phyloP scores from a whole-genome alignment of 1,140 invertebrate genomes.

The Zophobas morio region DNA sequence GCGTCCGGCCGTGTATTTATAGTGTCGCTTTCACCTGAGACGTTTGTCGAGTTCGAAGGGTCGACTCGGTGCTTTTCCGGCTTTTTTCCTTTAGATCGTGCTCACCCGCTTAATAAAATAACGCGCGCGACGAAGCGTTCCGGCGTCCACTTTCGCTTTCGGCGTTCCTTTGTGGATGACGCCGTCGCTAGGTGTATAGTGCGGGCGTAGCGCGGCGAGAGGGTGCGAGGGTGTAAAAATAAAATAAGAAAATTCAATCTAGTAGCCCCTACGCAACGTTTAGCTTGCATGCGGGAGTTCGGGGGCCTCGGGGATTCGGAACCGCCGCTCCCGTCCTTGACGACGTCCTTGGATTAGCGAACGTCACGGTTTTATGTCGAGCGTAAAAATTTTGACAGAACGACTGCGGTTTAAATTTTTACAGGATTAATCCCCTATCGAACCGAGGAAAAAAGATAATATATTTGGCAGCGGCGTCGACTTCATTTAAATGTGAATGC shows the following conservation, averaged over 20 bases:
- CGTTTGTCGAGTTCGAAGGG: constrained; percentile 16
- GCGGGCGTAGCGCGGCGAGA: constrained; percentile 49
- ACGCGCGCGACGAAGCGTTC: constrained; percentile 32
- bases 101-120: constrained; percentile 31
- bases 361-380: constrained; percentile 38
- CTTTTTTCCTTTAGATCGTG: background rate
- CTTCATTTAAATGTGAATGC: constrained; percentile 52
- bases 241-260: constrained; percentile 66
- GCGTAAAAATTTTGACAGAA: constrained; percentile 47
- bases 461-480: constrained; percentile 29
- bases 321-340: constrained; percentile 37
- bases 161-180: constrained; percentile 49
- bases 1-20: too few relatives aligned
- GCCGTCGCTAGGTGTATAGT: constrained; percentile 57
- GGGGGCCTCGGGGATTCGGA: constrained; percentile 47
- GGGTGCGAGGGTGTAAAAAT: constrained; percentile 61
- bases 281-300: constrained; percentile 60
- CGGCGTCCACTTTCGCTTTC: constrained; percentile 48
- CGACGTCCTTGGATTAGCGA: constrained; percentile 23
- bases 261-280: constrained; percentile 64
- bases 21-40: background rate
- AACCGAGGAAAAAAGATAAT: constrained; percentile 12
- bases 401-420: constrained; percentile 49
- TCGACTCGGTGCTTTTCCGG: constrained; percentile 1
- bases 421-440: constrained; percentile 40